Evolutionary conservation across 2,888 invertebrate species (phyloP).

Genomic region (Disparrhopalites patrizii): DNA sequence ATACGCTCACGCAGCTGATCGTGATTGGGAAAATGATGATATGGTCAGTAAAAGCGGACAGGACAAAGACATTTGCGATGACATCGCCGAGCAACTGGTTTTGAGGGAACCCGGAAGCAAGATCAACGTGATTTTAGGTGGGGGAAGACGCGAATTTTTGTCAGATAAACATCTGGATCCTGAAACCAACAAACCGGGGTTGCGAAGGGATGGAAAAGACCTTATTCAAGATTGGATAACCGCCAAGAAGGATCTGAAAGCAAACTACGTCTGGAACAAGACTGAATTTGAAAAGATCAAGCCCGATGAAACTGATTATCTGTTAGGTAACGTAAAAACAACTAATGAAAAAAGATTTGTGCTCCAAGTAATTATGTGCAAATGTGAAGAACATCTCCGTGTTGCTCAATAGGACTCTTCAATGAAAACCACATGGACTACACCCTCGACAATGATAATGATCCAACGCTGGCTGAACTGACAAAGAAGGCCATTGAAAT

Average conservation of each 20-base stretch:
- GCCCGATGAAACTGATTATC: constrained; percentile 22
- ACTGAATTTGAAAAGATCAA: constrained; percentile 57
- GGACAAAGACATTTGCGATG: constrained; percentile 60
- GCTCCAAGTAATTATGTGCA: too few species aligned
- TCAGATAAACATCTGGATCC: constrained; percentile 2
- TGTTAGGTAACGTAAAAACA: constrained; percentile 10
- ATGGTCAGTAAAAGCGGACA: constrained; percentile 55
- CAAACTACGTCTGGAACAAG: constrained; percentile 58
- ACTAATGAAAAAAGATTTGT: too few species aligned
- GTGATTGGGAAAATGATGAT: constrained; percentile 77
- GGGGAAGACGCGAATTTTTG: constrained; percentile 40
- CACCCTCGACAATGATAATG: constrained; percentile 60
- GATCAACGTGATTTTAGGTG: constrained; percentile 61
- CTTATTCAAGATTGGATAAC: constrained; percentile 63
- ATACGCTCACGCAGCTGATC: constrained; percentile 53
- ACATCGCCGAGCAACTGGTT: constrained; percentile 77
- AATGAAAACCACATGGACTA: constrained; percentile 65
- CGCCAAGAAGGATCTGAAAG: constrained; percentile 48
- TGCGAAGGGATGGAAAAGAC: constrained; percentile 62
- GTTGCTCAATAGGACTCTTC: constrained; percentile 58
- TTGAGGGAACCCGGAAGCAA: constrained; percentile 71
- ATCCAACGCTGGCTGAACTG: constrained; percentile 67
- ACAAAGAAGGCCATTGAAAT: constrained; percentile 68
- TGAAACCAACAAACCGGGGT: constrained; percentile 52
- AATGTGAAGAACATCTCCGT: too few species aligned